phyloP scores from a whole-genome alignment of 2,113 vertebrate species.

The Bujurquina vittata region DNA sequence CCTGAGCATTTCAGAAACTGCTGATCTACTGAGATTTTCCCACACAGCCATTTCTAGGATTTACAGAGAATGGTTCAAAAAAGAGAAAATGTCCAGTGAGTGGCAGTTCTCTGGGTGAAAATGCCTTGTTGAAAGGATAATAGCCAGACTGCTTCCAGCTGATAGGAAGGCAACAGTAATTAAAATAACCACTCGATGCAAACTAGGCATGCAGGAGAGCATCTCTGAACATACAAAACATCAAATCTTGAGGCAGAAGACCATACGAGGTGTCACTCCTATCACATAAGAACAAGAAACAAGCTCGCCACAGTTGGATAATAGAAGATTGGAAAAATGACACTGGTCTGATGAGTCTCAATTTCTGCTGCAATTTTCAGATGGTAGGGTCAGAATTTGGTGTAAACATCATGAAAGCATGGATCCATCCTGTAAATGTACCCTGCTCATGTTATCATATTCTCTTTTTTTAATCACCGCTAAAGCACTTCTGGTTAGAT shows the following conservation, averaged over 20 bases:
- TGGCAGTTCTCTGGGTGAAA: not conserved
- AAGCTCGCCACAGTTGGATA: too few relatives aligned
- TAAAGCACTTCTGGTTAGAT: too few relatives aligned
- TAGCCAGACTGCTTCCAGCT: not conserved
- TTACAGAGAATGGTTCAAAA: not conserved
- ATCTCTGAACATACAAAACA: not conserved
- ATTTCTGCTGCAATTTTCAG: too few relatives aligned
- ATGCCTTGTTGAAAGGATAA: not conserved
- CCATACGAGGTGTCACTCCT: not conserved
- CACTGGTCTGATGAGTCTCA: too few relatives aligned
- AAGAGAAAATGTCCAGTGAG: not conserved
- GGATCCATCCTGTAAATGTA: too few relatives aligned
- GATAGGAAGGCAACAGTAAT: not conserved
- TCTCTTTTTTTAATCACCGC: too few relatives aligned
- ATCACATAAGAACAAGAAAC: too few relatives aligned
- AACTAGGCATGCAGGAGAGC: not conserved
- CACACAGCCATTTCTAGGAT: not conserved
- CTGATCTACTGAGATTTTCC: not conserved
- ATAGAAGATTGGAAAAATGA: too few relatives aligned
- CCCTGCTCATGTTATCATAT: too few relatives aligned
- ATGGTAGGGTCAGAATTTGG: too few relatives aligned
- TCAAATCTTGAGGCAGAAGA: not conserved
- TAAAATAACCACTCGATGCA: not conserved
- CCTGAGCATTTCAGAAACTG: not conserved
- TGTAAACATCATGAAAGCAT: too few relatives aligned